Evolutionary conservation across 2,113 vertebrate species (phyloP), one percentile per base, ranked within the genome.

Genomic region (Brienomyrus longianalis): DNA sequence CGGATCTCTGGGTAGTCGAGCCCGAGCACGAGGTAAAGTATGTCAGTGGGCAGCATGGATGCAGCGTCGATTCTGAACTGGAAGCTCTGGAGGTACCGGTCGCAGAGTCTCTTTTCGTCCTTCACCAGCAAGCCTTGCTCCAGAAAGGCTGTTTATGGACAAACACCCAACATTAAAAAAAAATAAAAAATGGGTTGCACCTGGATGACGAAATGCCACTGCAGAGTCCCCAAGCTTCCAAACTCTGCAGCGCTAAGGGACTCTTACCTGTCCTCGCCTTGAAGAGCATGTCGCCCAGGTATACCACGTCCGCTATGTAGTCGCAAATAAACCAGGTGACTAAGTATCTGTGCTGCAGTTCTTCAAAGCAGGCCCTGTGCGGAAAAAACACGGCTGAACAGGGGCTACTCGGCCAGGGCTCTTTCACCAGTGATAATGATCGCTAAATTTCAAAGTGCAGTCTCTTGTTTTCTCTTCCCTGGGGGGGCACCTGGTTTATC

Each of bases 1-100:
- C 98, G 97, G 90, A 99, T 95, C 95, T 99, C 98, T 9, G 98
- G 98, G 89, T 99, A 99, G 93, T 96, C 96, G 43, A 98, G 93
- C n/a, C 98, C 98, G 9, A 98, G 66, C 54, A 94, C 88, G 0
- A 99, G 93, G 93, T 97, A 99, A 1, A 99, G 90, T 85, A 99
- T 35, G 70, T 99, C 98, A 0, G 98, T 99, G 90, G 98, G 98
- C 90, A 99, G 17, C 94, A 99, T 92, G 77, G 98, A 99, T 17
- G 97, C 0, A 70, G 95, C 90, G 89, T 99, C 98, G 2, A 99
- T 92, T 91, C 95, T 96, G 93, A 98, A 99, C 92, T 99, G 98
- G 27, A 96, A 84, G 19, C 95, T 96, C 54, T 59, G 43, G 48
- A 95, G 93, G 89, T 99, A 99, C 91, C 95, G 95, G 2, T 97